These are phyloP conservation scores for Xenopus petersii DNA, from an alignment of 2,797 vertebrate genomes.

Conservation along the genomic window DNA sequence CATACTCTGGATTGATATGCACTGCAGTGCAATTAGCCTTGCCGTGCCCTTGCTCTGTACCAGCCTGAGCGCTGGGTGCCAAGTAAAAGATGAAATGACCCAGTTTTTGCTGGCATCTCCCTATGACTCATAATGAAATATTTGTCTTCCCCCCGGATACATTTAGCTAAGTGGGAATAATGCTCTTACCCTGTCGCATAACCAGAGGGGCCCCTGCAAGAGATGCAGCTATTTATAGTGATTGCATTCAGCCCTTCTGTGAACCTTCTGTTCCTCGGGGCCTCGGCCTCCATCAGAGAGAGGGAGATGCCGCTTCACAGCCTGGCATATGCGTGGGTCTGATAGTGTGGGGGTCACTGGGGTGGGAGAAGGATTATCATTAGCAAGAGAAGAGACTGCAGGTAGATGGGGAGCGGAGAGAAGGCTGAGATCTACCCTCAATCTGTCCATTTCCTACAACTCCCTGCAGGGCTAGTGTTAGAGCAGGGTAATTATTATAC, in stretches of 20 bases:
- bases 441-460: too few relatives aligned
- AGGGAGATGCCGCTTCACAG: background rate
- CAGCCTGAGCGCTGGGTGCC: background rate
- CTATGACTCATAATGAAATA: background rate
- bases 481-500: too few relatives aligned
- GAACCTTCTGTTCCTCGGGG: background rate
- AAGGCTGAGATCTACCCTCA: too few relatives aligned
- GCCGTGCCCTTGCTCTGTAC: too few relatives aligned
- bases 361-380: constrained; percentile 14
- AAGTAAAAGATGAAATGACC: constrained; percentile 14
- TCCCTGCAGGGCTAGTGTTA: too few relatives aligned
- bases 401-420: constrained; percentile 5
- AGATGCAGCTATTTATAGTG: constrained; percentile 19
- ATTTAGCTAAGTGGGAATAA: constrained; percentile 16
- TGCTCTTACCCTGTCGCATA: constrained; percentile 23
- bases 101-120: background rate
- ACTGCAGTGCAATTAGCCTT: too few relatives aligned
- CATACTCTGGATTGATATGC: too few relatives aligned
- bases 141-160: background rate
- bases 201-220: constrained; percentile 14
- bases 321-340: background rate
- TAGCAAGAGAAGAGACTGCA: constrained; percentile 7
- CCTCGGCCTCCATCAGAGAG: background rate
- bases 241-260: background rate
- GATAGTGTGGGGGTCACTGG: constrained; percentile 8